These are phyloP conservation scores for Zosterops hypoxanthus DNA, from an alignment of 2,113 vertebrate species.

Conservation along the genomic window DNA sequence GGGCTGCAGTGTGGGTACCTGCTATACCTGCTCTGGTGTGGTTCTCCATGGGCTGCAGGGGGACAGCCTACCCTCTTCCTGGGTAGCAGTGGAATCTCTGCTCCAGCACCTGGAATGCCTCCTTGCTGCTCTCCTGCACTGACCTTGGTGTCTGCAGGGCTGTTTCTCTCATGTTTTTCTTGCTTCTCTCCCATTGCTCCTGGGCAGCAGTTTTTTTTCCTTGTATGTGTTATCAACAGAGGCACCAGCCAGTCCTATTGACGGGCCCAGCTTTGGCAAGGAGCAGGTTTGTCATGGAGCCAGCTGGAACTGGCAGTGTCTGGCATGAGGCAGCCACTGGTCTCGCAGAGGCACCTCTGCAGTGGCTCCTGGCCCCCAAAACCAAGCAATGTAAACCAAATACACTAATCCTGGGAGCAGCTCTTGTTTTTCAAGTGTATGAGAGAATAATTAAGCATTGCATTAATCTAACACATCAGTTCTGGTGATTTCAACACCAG, in stretches of 20 bases:
- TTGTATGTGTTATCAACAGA: neutral
- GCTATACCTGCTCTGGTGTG: neutral
- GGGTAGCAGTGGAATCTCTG: neutral
- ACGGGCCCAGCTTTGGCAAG: neutral
- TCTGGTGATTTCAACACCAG: neutral
- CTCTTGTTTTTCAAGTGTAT: neutral
- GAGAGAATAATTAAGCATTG: neutral
- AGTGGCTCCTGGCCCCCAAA: rapidly evolving
- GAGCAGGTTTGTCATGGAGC: neutral
- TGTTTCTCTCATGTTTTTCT: neutral
- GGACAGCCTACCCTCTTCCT: rapidly evolving
- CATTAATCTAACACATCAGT: neutral
- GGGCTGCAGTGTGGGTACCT: neutral
- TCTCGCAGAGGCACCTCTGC: neutral
- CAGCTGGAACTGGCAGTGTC: neutral
- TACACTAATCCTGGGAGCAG: neutral
- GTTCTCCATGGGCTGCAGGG: rapidly evolving
- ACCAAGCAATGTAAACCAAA: neutral
- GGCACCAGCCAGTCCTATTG: neutral
- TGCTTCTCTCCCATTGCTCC: neutral
- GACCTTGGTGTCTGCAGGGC: neutral
- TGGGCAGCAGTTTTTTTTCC: neutral
- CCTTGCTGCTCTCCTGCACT: neutral
- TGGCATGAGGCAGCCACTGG: neutral
- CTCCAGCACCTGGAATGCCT: neutral